These are phyloP conservation scores for Iselma pallidipennis DNA, from an alignment of 2,888 invertebrate species.

Conservation along the genomic window DNA sequence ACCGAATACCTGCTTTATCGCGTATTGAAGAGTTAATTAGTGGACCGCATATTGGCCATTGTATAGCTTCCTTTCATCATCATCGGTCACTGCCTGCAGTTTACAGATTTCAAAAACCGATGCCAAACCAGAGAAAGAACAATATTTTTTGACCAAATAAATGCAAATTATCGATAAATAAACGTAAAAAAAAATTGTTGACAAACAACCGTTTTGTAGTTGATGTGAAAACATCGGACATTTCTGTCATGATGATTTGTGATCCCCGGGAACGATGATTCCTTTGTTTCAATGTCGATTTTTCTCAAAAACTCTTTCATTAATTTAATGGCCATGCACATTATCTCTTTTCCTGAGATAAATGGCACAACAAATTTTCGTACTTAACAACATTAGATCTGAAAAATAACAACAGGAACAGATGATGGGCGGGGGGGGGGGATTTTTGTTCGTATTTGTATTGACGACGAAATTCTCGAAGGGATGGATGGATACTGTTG, in stretches of 20 bases:
- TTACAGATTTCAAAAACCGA: slow-evolving; percentile 18
- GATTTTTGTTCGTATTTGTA: neutral
- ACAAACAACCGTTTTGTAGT: no score
- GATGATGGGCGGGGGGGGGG: neutral
- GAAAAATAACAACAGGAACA: no score
- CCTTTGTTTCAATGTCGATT: no score
- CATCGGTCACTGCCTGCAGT: slow-evolving; percentile 10
- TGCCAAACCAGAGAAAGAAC: neutral
- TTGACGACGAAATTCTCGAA: slow-evolving; percentile 25
- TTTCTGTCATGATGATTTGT: neutral
- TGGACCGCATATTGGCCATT: slow-evolving; percentile 13
- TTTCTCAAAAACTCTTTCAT: neutral
- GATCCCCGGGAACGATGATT: neutral
- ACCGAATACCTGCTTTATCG: slow-evolving; percentile 6
- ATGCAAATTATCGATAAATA: no score
- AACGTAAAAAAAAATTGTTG: no score
- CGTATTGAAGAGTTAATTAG: slow-evolving; percentile 15
- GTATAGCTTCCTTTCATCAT: slow-evolving; percentile 9
- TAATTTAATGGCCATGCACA: neutral
- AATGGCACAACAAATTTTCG: neutral
- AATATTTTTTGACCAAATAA: neutral
- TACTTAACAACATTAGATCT: neutral
- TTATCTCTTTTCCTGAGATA: neutral
- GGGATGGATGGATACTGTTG: slow-evolving; percentile 31
- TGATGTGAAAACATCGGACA: neutral